Conservation (phyloP, 2,113 vertebrate genomes). For the Axis porcinus region DNA sequence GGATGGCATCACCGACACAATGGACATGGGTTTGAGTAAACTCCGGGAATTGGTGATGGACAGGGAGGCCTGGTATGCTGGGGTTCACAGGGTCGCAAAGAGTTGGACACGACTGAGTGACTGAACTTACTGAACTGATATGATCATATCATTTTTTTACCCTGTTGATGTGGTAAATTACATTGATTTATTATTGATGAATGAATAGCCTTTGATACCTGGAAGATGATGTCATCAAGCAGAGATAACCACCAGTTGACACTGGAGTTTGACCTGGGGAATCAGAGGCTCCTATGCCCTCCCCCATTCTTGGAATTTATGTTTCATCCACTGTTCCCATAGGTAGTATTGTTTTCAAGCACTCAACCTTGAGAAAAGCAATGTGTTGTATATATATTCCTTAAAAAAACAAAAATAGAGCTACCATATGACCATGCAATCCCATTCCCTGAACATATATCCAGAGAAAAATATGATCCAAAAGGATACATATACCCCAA, state of each 20-base stretch:
- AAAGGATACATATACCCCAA: neutral
- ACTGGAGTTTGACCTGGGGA: neutral
- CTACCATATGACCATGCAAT: neutral
- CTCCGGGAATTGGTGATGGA: too few species aligned
- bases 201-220: neutral
- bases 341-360: neutral
- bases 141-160: neutral
- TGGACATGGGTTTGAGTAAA: too few species aligned
- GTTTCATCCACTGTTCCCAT: neutral
- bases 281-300: neutral
- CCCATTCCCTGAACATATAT: neutral
- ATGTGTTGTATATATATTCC: neutral
- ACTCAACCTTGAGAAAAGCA: neutral
- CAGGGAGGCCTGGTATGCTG: too few species aligned
- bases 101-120: too few species aligned
- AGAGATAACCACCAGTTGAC: neutral
- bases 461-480: neutral
- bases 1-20: too few species aligned
- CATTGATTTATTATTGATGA: neutral
- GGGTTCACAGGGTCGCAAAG: too few species aligned
- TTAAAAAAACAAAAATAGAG: neutral
- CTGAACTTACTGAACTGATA: neutral
- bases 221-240: neutral
- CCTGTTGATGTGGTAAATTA: neutral
- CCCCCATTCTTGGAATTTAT: neutral